phyloP scores from a whole-genome alignment of 2,113 vertebrate genomes.

The Colaptes auratus region DNA sequence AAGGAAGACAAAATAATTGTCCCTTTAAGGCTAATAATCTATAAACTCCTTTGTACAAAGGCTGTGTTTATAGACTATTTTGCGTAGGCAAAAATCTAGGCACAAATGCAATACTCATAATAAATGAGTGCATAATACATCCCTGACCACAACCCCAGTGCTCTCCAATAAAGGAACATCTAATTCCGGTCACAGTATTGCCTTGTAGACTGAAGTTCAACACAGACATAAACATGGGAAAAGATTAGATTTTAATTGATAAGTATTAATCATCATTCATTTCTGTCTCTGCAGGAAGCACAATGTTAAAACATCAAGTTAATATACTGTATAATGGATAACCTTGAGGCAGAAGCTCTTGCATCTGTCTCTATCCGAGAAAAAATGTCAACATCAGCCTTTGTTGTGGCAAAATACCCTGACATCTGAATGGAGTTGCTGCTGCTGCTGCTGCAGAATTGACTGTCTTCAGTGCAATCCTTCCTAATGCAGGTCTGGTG shows the following conservation, averaged over 20 bases:
- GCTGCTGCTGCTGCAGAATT: conserved; percentile 15
- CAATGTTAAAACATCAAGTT: conserved; percentile 33
- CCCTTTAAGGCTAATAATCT: conserved; percentile 15
- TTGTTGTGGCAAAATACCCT: conserved; percentile 47
- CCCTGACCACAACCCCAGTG: not conserved
- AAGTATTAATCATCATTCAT: conserved; percentile 56
- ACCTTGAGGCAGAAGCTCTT: conserved; percentile 59
- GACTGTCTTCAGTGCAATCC: not conserved
- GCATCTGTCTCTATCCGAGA: conserved; percentile 50
- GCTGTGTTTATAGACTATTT: not conserved
- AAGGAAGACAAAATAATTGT: conserved; percentile 45
- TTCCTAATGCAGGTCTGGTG: not conserved
- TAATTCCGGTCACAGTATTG: conserved; percentile 41
- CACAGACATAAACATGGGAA: conserved; percentile 30
- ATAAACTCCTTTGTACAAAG: not conserved
- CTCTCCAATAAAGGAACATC: conserved; percentile 16
- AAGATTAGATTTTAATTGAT: conserved; percentile 64
- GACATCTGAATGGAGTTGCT: conserved; percentile 15
- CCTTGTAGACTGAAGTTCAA: conserved; percentile 37
- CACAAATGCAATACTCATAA: not conserved
- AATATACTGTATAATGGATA: conserved; percentile 48
- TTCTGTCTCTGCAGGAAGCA: conserved; percentile 47
- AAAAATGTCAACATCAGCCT: conserved; percentile 62
- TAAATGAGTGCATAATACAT: not conserved
- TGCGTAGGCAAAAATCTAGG: not conserved